A percentile compares a stretch with the other conserved stretches of the same genome.
phyloP scores from a whole-genome alignment of 2,888 invertebrate genomes.

The Lampropteryx suffumata region DNA sequence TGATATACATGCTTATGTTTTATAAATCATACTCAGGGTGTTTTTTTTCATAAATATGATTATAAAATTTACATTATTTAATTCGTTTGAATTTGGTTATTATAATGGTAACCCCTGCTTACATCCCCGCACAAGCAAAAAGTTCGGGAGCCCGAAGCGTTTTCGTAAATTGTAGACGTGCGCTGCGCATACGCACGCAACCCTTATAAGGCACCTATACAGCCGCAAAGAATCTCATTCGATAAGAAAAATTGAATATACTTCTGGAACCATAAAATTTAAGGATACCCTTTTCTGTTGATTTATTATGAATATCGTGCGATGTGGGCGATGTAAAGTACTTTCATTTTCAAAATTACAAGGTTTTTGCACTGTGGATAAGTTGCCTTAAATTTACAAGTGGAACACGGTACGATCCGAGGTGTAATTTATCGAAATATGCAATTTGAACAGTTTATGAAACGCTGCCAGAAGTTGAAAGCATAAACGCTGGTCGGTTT shows the following conservation, averaged over 20 bases:
- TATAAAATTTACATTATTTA: too few species aligned
- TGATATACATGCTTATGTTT: too few species aligned
- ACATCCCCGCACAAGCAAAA: conserved; percentile 17
- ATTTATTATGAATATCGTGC: conserved; percentile 41
- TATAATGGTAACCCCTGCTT: conserved; percentile 8
- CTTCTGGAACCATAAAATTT: conserved; percentile 42
- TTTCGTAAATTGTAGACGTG: conserved; percentile 43
- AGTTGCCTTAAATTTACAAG: not conserved
- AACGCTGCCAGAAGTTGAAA: conserved; percentile 6
- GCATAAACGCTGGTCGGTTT: conserved; percentile 13
- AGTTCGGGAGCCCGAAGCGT: conserved; percentile 37
- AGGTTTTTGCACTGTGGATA: conserved; percentile 12
- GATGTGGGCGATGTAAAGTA: conserved; percentile 13
- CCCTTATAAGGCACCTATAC: conserved; percentile 51
- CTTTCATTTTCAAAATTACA: conserved; percentile 27
- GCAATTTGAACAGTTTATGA: conserved; percentile 19
- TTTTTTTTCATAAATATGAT: too few species aligned
- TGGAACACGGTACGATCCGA: conserved; percentile 2
- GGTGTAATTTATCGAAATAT: conserved; percentile 14
- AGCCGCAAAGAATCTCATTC: conserved; percentile 46
- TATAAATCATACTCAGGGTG: too few species aligned
- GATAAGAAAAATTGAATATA: conserved; percentile 56
- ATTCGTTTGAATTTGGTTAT: too few species aligned
- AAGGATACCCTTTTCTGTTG: conserved; percentile 37
- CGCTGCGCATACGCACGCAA: conserved; percentile 25